A percentile compares a stretch with the other conserved stretches of the same genome.
phyloP scores from a whole-genome alignment of 1,140 invertebrate genomes.

The Bombus cullumanus region DNA sequence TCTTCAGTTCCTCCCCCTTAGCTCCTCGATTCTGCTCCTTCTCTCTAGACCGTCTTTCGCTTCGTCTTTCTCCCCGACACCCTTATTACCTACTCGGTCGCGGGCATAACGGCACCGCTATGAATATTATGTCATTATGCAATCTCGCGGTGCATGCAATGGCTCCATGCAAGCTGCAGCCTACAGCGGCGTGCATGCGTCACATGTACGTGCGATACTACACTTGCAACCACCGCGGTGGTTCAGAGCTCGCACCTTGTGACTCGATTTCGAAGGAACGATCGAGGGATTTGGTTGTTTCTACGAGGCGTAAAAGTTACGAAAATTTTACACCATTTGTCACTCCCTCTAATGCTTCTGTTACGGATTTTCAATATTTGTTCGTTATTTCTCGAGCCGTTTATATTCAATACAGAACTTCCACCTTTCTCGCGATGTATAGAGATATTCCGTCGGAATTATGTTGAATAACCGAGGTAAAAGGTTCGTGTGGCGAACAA shows the following conservation, averaged over 20 bases:
- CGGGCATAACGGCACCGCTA: slow-evolving; percentile 73
- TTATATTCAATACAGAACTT: not conserved
- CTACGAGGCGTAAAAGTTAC: not conserved
- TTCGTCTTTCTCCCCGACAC: slow-evolving; percentile 65
- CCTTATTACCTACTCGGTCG: slow-evolving; percentile 76
- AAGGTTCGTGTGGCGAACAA: slow-evolving; percentile 26
- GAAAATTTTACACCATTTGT: slow-evolving; percentile 34
- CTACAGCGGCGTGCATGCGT: slow-evolving; percentile 10
- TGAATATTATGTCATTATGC: slow-evolving; percentile 83
- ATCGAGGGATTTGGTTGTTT: not conserved
- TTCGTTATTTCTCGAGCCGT: not conserved
- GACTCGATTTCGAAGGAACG: not conserved
- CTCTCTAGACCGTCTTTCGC: slow-evolving; percentile 5
- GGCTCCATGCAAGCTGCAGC: slow-evolving; percentile 51
- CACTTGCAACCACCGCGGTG: not conserved
- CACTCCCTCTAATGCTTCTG: not conserved
- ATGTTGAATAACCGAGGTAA: not conserved
- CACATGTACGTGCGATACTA: not conserved
- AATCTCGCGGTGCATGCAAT: slow-evolving; percentile 79
- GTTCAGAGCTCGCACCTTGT: not conserved
- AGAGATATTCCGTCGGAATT: not conserved
- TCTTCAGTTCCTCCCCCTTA: not conserved
- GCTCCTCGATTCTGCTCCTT: not conserved
- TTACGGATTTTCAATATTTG: not conserved
- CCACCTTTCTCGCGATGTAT: not conserved